These are phyloP conservation scores for Trachops cirrhosus DNA, from an alignment of 2,797 vertebrate species.

Conservation along the genomic window DNA sequence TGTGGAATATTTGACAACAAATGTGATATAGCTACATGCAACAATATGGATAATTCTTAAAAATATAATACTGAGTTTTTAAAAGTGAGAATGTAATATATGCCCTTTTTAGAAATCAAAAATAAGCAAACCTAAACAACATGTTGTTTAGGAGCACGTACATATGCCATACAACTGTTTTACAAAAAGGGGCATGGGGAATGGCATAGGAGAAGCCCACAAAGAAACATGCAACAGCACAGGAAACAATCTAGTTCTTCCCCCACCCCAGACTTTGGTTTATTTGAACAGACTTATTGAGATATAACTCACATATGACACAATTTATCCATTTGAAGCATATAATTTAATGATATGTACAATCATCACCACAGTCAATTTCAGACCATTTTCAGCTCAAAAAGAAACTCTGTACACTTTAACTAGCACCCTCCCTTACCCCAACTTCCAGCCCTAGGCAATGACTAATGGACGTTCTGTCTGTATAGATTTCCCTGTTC, in stretches of 20 bases:
- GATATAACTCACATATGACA: not conserved
- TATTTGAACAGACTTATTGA: not conserved
- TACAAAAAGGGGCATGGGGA: not conserved
- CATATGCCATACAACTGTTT: not conserved
- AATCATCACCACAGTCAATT: not conserved
- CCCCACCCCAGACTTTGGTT: not conserved
- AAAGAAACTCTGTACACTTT: not conserved
- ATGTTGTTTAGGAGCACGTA: not conserved
- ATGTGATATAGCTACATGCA: not conserved
- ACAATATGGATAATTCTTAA: not conserved
- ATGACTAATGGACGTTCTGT: not conserved
- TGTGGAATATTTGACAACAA: not conserved
- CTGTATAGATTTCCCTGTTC: not conserved
- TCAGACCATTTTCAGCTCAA: not conserved
- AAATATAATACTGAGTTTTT: not conserved
- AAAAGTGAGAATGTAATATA: not conserved
- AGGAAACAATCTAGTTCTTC: not conserved
- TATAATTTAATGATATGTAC: not conserved
- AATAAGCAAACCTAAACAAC: not conserved
- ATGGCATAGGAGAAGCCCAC: not conserved
- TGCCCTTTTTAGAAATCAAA: not conserved
- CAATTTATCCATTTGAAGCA: not conserved
- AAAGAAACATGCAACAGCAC: not conserved
- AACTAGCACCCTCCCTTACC: not conserved
- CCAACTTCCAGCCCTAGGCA: not conserved